Evolutionary conservation across 64 coral and sea anemone species (phyloP).

Genomic region (Acropora yongei): DNA sequence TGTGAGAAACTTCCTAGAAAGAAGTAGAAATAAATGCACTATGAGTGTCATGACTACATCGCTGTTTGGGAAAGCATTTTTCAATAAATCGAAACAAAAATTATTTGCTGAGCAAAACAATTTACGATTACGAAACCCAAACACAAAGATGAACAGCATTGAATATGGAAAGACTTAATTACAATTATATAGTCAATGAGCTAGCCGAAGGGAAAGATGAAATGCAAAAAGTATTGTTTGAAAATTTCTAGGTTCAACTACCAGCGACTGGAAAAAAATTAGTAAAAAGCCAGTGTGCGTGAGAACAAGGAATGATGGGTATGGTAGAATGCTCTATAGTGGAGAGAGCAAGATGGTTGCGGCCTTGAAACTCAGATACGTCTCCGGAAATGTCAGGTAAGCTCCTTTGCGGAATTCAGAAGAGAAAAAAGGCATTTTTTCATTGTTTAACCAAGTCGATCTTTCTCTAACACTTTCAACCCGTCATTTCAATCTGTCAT

Average conservation of each 20-base stretch:
- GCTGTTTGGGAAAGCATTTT: neutral
- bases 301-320: constrained; percentile 8
- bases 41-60: neutral
- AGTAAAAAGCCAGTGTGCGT: constrained; percentile 49
- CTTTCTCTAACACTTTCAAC: no score
- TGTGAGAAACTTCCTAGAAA: no score
- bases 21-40: no score
- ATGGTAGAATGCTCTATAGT: neutral
- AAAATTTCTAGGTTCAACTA: neutral
- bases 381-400: constrained; percentile 21
- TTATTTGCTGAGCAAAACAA: neutral
- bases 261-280: constrained; percentile 26
- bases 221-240: no score
- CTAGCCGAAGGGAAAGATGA: no score
- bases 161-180: neutral
- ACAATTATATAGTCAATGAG: neutral
- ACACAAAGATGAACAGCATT: neutral
- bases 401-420: neutral
- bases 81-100: neutral
- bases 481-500: no score
- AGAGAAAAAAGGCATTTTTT: no score
- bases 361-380: constrained; percentile 34
- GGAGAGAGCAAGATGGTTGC: constrained; percentile 23
- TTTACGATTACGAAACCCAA: neutral
- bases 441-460: no score